A percentile compares a stretch with the other conserved stretches of the same genome.
These are phyloP conservation scores for Macroramphosus scolopax DNA, from an alignment of 2,797 vertebrate genomes.

Conservation along the genomic window DNA sequence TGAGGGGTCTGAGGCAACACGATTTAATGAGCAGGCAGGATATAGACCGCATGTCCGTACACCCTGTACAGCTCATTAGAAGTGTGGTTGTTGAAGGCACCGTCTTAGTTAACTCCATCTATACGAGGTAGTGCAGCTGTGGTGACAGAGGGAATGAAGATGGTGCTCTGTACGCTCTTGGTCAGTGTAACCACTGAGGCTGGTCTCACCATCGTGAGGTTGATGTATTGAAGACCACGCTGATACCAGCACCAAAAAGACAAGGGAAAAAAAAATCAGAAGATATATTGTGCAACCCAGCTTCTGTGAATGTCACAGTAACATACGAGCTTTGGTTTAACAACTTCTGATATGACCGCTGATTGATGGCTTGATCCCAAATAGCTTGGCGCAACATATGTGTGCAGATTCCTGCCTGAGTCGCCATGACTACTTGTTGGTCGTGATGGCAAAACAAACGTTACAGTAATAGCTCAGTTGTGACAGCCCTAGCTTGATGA, in stretches of 20 bases:
- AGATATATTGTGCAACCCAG: slow-evolving; percentile 19
- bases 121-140: no score
- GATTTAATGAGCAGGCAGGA: slow-evolving; percentile 63
- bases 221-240: no score
- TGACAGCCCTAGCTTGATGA: slow-evolving; percentile 69
- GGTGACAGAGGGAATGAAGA: slow-evolving; percentile 15
- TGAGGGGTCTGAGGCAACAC: slow-evolving; percentile 34
- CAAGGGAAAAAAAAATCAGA: not conserved
- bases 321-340: slow-evolving; percentile 41
- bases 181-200: no score
- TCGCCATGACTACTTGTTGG: slow-evolving; percentile 55
- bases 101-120: no score
- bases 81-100: slow-evolving; percentile 33
- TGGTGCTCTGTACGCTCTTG: no score
- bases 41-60: slow-evolving; percentile 43
- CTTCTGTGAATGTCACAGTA: slow-evolving; percentile 13
- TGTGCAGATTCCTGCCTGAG: slow-evolving; percentile 50
- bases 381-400: slow-evolving; percentile 33
- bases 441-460: slow-evolving; percentile 73
- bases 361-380: slow-evolving; percentile 58
- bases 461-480: no score
- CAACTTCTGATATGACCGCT: slow-evolving; percentile 25
- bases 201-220: no score
- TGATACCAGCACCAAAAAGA: no score
- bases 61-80: slow-evolving; percentile 53